Evolutionary conservation across 2,113 vertebrate species (phyloP), one percentile per base, ranked within the genome.

Genomic region (Epinephelus fuscoguttatus): DNA sequence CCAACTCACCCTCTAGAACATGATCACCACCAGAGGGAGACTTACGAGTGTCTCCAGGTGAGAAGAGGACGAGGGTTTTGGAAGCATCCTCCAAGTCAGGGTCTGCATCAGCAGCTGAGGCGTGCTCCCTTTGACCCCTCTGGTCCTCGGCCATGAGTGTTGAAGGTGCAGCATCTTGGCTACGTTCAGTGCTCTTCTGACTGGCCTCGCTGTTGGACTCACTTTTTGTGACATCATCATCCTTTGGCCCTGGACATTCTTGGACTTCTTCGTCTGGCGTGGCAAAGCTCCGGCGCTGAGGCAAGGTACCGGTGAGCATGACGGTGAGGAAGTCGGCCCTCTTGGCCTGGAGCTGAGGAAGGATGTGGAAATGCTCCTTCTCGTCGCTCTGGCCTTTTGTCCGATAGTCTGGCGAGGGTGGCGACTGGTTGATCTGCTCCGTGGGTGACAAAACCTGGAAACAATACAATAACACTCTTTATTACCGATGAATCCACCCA

Each of bases 1-100:
- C 96, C 86, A 97, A 90, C 80, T 98, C 97, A 0, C 93, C 94
- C 47, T 99, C 98, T 0, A 95, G 93, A 45, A 84, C 92, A 27
- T 95, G 92, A 19, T 97, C 96, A 5, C 93, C 86, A 11, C 96
- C 95, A 68, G 95, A 95, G 0, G 96, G 97, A 56, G 98, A 98
- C 87, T 97, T 98, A 27, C 97, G 97, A 81, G 96, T 94, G 90
- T 99, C 98, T n/a, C 97, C 98, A 0, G 98, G 98, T 8, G 98
- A 99, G 89, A 99, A 98, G 11, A 99, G 95, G 78, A 99, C 97
- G 14, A 99, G 94, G 1, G 98, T 99, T 93, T 97, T 98, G 11
- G 98, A 99, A 60, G 96, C 97, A 47, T 99, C 98, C 91, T 99
- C 98, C 27, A 96, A 90, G 84, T 99, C 98, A 27, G 96, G 92